phyloP scores from a whole-genome alignment of 1,140 invertebrate genomes.

The Zaprionus kolodkinae region DNA sequence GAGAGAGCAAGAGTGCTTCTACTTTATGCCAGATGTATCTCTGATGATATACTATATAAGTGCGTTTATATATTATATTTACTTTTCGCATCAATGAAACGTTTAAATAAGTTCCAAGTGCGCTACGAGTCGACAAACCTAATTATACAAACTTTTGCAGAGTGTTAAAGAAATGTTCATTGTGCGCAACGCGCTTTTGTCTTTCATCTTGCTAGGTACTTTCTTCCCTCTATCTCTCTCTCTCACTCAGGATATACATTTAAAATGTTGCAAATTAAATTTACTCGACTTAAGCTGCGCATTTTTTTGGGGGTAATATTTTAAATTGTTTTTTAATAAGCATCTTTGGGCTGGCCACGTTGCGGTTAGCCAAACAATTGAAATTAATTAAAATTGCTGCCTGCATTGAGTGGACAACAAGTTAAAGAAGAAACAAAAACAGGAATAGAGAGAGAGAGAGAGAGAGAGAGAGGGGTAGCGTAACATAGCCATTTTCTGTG shows the following conservation, averaged over 20 bases:
- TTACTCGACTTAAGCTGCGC: not conserved
- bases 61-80: not conserved
- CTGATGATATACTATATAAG: not conserved
- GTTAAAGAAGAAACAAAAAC: not conserved
- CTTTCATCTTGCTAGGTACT: constrained; percentile 3
- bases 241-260: not conserved
- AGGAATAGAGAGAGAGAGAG: too few relatives aligned
- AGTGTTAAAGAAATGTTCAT: constrained; percentile 25
- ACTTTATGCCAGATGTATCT: not conserved
- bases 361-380: constrained; percentile 39
- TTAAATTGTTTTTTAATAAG: constrained; percentile 31
- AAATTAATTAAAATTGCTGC: constrained; percentile 46
- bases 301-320: not conserved
- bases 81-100: not conserved
- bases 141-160: constrained; percentile 6
- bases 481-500: not conserved
- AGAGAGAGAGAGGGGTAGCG: not conserved
- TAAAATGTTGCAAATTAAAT: constrained; percentile 28
- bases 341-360: not conserved
- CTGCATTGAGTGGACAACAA: not conserved
- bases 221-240: not conserved
- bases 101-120: not conserved
- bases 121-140: constrained; percentile 1
- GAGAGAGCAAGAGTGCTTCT: not conserved
- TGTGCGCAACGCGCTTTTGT: constrained; percentile 3